phyloP scores from a whole-genome alignment of 2,888 invertebrate genomes.

The Villa cingulata region DNA sequence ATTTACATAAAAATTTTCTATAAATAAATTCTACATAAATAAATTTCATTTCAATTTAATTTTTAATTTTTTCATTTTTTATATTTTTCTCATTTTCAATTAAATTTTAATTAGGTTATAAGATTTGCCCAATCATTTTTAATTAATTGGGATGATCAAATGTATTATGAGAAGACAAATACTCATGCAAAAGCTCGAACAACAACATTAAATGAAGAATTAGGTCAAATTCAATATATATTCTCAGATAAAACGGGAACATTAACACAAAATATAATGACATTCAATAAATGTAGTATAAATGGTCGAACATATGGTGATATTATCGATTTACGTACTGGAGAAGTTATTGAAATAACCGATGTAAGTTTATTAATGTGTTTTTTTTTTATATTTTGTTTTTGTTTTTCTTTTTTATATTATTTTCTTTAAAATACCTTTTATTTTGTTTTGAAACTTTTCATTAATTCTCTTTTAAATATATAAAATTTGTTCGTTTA shows the following conservation, averaged over 20 bases:
- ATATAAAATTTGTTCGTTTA: too few relatives aligned
- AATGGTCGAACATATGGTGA: conserved; percentile 87
- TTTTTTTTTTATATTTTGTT: conserved; percentile 4
- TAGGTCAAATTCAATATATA: conserved; percentile 97
- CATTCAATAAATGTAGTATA: conserved; percentile 97
- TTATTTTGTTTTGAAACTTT: not conserved
- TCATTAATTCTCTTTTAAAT: too few relatives aligned
- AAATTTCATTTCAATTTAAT: not conserved
- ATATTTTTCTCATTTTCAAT: not conserved
- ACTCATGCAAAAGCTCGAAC: conserved; percentile 92
- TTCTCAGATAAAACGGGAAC: conserved; percentile 99
- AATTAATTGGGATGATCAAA: conserved; percentile 98
- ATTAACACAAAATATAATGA: conserved; percentile 98
- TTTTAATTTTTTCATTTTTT: not conserved
- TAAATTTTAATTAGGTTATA: conserved; percentile 59
- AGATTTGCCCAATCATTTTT: conserved; percentile 95
- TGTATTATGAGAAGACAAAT: conserved; percentile 84
- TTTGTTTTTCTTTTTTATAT: too few relatives aligned
- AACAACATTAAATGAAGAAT: conserved; percentile 95
- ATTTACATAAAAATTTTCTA: too few relatives aligned
- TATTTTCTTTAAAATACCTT: too few relatives aligned
- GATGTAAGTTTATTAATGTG: conserved; percentile 47
- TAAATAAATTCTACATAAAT: too few relatives aligned
- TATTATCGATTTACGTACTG: conserved; percentile 70
- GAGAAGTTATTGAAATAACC: conserved; percentile 72